Percentiles rank a stretch among this genome's conserved stretches.
These are phyloP conservation scores for Probaryconus sp. DNA, from an alignment of 1,140 invertebrate species.

Conservation along the genomic window DNA sequence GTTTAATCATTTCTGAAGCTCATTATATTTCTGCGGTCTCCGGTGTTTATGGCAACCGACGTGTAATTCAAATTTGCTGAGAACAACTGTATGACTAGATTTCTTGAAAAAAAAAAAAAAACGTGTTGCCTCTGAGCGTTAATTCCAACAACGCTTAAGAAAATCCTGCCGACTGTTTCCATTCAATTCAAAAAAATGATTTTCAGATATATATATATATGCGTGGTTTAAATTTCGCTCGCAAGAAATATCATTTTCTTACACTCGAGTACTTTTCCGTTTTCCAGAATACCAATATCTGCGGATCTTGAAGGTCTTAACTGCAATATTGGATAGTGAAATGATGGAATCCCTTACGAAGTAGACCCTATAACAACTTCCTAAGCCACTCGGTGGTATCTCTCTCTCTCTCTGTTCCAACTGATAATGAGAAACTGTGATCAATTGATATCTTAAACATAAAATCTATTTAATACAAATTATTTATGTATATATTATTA, in stretches of 20 bases:
- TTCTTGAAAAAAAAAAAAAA: too few relatives aligned
- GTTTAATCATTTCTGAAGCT: slow-evolving; percentile 32
- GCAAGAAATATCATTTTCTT: slow-evolving; percentile 37
- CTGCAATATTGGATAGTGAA: slow-evolving; percentile 51
- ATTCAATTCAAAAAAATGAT: too few relatives aligned
- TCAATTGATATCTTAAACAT: slow-evolving; percentile 47
- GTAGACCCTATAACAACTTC: slow-evolving; percentile 51
- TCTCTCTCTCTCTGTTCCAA: slow-evolving; percentile 53
- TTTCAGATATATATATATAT: too few relatives aligned
- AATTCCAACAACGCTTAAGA: too few relatives aligned
- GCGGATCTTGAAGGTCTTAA: slow-evolving; percentile 50
- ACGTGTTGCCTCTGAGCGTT: too few relatives aligned
- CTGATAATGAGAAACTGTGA: slow-evolving; percentile 59
- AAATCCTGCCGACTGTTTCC: too few relatives aligned
- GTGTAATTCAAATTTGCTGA: too few relatives aligned
- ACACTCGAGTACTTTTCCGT: slow-evolving; percentile 27
- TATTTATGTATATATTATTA: too few relatives aligned
- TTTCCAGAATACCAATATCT: slow-evolving; percentile 54
- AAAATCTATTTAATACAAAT: too few relatives aligned
- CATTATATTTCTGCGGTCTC: slow-evolving; percentile 20
- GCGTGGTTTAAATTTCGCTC: too few relatives aligned
- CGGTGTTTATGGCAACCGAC: too few relatives aligned
- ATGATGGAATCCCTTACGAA: slow-evolving; percentile 30
- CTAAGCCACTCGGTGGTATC: slow-evolving; percentile 37
- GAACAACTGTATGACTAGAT: too few relatives aligned